Percentiles rank a stretch among this genome's conserved stretches.
phyloP scores from a whole-genome alignment of 1,140 invertebrate species.

The Drosophila ercepeae region DNA sequence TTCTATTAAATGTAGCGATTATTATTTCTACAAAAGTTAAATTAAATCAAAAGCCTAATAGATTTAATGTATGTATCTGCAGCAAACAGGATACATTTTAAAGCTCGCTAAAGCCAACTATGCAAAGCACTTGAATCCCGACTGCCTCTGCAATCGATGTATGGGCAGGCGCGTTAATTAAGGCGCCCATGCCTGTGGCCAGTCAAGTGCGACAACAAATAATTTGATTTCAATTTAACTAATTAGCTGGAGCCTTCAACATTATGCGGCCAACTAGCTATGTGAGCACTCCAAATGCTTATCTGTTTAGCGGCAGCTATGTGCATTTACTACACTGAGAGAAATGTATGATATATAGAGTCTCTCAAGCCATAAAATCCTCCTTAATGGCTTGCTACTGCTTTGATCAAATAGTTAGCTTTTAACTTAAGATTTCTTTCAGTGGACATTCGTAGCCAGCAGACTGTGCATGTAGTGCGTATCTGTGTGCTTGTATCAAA shows the following conservation, averaged over 20 bases:
- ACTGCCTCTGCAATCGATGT: conserved; percentile 5
- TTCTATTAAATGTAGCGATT: no score
- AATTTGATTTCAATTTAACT: conserved; percentile 83
- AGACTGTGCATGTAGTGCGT: conserved; percentile 2
- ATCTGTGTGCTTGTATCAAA: conserved; percentile 51
- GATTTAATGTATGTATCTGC: background rate
- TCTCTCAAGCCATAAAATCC: no score
- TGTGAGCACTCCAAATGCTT: conserved; percentile 63
- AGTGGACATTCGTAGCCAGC: conserved; percentile 6
- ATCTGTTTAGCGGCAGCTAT: conserved; percentile 69
- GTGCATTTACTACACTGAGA: conserved; percentile 8
- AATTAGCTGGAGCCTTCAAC: conserved; percentile 79
- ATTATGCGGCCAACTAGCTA: conserved; percentile 51
- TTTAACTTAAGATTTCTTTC: background rate
- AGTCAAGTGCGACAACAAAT: conserved; percentile 83
- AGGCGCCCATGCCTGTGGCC: conserved; percentile 76
- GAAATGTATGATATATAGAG: no score
- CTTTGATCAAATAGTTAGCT: no score
- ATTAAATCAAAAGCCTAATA: background rate
- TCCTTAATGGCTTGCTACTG: no score
- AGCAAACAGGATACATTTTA: background rate
- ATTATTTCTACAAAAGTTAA: background rate
- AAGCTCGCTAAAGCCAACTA: background rate
- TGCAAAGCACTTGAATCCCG: background rate
- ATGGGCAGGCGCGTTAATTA: conserved; percentile 75